Percentiles rank a stretch among this genome's conserved stretches.
phyloP scores from a whole-genome alignment of 2,797 vertebrate genomes.

The Poeciliopsis turneri region DNA sequence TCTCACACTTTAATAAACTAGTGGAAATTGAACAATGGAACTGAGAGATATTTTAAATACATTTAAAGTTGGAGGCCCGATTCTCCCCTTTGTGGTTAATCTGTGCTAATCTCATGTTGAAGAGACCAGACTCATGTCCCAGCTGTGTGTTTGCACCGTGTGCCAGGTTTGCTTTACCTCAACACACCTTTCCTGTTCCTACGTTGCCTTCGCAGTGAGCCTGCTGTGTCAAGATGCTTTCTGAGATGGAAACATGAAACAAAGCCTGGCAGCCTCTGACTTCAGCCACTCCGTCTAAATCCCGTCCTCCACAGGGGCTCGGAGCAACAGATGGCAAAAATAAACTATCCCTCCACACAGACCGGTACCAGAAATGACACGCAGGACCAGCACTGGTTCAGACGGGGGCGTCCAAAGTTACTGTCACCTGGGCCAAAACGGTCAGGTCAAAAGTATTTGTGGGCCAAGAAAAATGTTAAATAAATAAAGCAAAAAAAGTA shows the following conservation, averaged over 20 bases:
- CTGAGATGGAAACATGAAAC: constrained; percentile 41
- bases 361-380: background rate
- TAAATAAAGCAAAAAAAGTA: no score
- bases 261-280: constrained; percentile 23
- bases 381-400: background rate
- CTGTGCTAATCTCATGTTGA: constrained; percentile 18
- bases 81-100: constrained; percentile 13
- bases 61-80: background rate
- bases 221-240: constrained; percentile 36
- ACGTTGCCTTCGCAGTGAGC: constrained; percentile 19
- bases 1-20: no score
- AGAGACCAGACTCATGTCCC: constrained; percentile 44
- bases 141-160: constrained; percentile 26
- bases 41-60: no score
- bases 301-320: constrained; percentile 10
- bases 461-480: no score
- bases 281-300: constrained; percentile 8
- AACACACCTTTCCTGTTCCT: constrained; percentile 19
- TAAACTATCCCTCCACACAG: background rate
- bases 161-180: constrained; percentile 59
- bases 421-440: no score
- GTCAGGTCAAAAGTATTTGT: no score
- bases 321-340: constrained; percentile 38
- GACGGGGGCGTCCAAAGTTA: no score
- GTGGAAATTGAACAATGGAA: no score